Base-by-base conservation (phyloP, 1,140 invertebrate species). In the Hyles euphorbiae region DNA sequence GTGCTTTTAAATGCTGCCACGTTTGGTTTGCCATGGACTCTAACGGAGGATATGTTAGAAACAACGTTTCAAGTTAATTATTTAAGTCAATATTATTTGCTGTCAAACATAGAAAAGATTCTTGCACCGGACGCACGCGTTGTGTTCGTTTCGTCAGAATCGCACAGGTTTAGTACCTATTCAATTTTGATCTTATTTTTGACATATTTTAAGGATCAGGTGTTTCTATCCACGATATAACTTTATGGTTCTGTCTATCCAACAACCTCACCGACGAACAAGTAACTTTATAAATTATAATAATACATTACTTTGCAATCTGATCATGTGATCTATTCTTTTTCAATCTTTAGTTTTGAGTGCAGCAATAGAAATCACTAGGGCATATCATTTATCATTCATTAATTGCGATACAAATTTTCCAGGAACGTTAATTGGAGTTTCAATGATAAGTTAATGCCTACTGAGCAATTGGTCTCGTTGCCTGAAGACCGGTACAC, bases 1-100 rank as follows among this genome's bases (percentile, higher is more conserved):
- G 89, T 99, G 9, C 95, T 98, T 65, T 87, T 98, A 53, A 99
- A 99, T 90, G 97, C 97, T 53, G 98, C 94, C 32, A 94, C 98
- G 0, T 97, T 98, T 90, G 95, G 92, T 10, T 69, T 95, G 52
- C 93, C 94, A 0, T 94, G 94, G 88, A 90, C 90, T 3, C 74
- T 93, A 46, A 98, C 97, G 3, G 91, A 93, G 65, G 96, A 99
- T 90, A 94, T 94, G 43, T 92, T 95, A 67, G 98, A 99, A 90
- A 93, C 91, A 57, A 96, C 93, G 61, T 98, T 98, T 84, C 97
- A 98, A 93, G 93, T 97, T 0, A 94, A 93, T 70, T 93, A 95
- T 83, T 87, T 95, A 50, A 92, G 94, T 3, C 97, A 99, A 67
- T 96, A 96, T 81, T 96, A 97, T 86, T 87, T 99, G 11, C 92